A percentile compares a stretch with the other conserved stretches of the same genome.
Conservation (phyloP, 2,113 vertebrate genomes). For the Gulo gulo region DNA sequence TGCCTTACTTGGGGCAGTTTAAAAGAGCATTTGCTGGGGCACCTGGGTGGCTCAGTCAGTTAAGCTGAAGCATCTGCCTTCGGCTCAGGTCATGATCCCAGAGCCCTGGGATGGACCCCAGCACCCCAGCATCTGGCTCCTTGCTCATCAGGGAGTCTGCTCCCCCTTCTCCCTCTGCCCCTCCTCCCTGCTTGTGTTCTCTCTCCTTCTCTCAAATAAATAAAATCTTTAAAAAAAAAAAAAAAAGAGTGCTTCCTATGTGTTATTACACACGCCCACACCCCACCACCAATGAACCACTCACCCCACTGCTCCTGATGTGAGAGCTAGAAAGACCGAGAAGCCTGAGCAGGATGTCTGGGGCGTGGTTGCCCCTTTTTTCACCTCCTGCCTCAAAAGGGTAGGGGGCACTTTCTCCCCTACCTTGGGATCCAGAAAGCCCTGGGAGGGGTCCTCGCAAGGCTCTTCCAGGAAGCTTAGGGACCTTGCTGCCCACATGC, state of each 20-base stretch:
- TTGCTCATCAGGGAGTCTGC: neutral
- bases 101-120: neutral
- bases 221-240: neutral
- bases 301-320: neutral
- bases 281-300: neutral
- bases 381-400: neutral
- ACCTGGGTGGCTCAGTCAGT: neutral
- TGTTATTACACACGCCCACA: neutral
- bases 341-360: neutral
- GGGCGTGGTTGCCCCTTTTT: neutral
- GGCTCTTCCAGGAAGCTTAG: neutral
- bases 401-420: neutral
- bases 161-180: neutral
- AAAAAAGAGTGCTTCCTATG: neutral
- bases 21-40: neutral
- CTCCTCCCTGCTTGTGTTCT: neutral
- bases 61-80: neutral
- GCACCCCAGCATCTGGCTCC: neutral
- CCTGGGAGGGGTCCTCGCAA: neutral
- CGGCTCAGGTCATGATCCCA: neutral
- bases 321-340: neutral
- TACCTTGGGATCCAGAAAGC: neutral
- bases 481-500: neutral
- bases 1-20: neutral
- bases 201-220: neutral